A percentile compares a stretch with the other conserved stretches of the same genome.
Conservation (phyloP, 2,113 vertebrate genomes). For the Perca schrenkii region DNA sequence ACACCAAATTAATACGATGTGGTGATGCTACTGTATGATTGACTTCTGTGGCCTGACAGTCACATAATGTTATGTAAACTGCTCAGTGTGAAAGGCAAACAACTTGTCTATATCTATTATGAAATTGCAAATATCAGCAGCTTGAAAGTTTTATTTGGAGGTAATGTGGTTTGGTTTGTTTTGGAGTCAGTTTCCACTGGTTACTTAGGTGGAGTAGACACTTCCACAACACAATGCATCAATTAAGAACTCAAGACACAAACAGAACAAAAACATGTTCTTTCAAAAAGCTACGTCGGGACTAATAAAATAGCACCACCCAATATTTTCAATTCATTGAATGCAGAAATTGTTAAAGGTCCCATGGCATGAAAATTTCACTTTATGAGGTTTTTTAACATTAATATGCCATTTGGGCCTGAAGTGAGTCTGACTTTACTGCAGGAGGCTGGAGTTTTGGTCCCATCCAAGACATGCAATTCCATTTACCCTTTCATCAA, state of each 20-base stretch:
- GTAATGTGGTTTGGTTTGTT: neutral
- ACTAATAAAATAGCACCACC: neutral
- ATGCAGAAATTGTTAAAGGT: neutral
- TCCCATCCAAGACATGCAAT: no score
- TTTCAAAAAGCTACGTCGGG: neutral
- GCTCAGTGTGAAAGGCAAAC: neutral
- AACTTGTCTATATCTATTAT: neutral
- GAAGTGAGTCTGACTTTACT: neutral
- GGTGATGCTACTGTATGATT: neutral
- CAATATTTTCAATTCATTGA: neutral
- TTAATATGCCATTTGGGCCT: no score
- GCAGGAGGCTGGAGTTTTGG: neutral
- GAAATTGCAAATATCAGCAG: neutral
- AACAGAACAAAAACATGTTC: neutral
- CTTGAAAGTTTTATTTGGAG: neutral
- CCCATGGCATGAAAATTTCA: no score
- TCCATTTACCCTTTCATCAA: neutral
- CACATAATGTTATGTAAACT: neutral
- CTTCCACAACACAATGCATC: neutral
- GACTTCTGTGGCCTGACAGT: neutral
- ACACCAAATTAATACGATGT: conserved; percentile 18
- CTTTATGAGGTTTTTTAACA: no score
- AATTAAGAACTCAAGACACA: neutral
- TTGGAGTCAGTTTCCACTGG: neutral
- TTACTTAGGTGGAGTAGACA: neutral